Evolutionary conservation across 1,140 invertebrate species (phyloP).

Genomic region (Drosophila arawakana): DNA sequence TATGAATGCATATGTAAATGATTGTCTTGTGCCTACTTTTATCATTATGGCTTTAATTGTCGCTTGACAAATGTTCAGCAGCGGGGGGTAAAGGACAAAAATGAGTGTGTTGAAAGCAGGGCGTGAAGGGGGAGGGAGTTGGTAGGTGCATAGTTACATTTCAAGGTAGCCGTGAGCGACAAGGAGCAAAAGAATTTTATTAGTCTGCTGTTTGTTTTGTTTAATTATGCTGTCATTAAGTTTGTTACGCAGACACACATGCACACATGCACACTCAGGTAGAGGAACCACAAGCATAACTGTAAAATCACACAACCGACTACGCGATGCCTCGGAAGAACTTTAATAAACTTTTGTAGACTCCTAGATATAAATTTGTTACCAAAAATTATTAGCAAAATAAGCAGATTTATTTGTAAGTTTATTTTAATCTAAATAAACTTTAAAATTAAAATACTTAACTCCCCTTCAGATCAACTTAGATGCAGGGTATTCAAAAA

Average conservation of each 20-base stretch:
- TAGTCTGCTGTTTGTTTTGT: conserved; percentile 81
- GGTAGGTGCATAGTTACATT: conserved; percentile 19
- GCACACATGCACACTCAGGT: conserved; percentile 17
- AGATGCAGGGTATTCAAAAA: conserved; percentile 33
- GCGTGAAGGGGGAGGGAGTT: conserved; percentile 7
- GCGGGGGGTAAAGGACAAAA: background rate
- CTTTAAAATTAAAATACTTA: too few relatives aligned
- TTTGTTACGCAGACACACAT: conserved; percentile 63
- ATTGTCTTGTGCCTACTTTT: conserved; percentile 61
- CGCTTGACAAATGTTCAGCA: conserved; percentile 54
- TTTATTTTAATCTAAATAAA: too few relatives aligned
- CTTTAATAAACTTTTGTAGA: background rate
- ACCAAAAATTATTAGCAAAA: too few relatives aligned
- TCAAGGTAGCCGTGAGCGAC: conserved; percentile 55
- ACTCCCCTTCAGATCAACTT: background rate
- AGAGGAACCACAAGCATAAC: conserved; percentile 11
- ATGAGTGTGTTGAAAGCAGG: background rate
- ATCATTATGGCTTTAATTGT: conserved; percentile 76
- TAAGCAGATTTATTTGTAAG: background rate
- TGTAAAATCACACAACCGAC: conserved; percentile 1
- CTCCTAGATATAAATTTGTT: too few relatives aligned
- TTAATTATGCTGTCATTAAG: conserved; percentile 83
- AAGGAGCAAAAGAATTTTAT: conserved; percentile 73
- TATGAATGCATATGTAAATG: conserved; percentile 29
- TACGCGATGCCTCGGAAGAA: background rate